Evolutionary conservation across 2,888 invertebrate species (phyloP), one percentile per base, ranked within the genome.

Genomic region (Xylota sylvarum): DNA sequence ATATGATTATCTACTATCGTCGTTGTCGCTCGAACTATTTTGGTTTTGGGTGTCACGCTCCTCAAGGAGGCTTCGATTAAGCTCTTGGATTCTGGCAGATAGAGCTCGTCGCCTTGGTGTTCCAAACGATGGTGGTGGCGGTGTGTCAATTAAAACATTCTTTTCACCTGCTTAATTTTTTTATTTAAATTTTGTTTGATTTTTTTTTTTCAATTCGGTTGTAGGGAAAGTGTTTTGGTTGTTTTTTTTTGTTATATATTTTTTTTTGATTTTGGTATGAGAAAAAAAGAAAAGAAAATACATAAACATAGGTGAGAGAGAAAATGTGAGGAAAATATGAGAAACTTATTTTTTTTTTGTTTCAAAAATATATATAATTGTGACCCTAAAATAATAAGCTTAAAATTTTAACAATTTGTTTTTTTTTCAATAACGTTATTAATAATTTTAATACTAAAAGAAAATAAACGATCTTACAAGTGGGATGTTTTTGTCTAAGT

Each of bases 111-210:
- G 90, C 40, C 93, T 90, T 65, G 92, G 92, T 74, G 93, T 92
- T 83, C 92, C 91, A 83, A 92, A 92, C 4, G 92, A 91, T 82
- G 91, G 92, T 88, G 90, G 90, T 78, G 92, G 91, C 94, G 95
- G 95, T 93, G 95, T 95, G 93, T 95, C 95, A 94, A 96, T 95
- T 93, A 96, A 95, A 93, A 95, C 96, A 94, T 95, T 95, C 94
- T 96, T 96, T 94, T 96, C 96, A 95, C 96, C 96, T 96, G 94
- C 94, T 94, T 94, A 88, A 73, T 76, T 52, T 76, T 58, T 62
- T 62, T 65, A 55, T 35, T 64, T n/a, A 50, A 19, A 35, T 62
- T 78, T 30, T 56, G 65, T 50, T 76, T 56, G 52, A 60, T 70
- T 73, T 78, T 23, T 76, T 70, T 46, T 60, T 83, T 72, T 82